Base-by-base conservation (phyloP, 2,888 invertebrate species). In the Periphyllus acericola region DNA sequence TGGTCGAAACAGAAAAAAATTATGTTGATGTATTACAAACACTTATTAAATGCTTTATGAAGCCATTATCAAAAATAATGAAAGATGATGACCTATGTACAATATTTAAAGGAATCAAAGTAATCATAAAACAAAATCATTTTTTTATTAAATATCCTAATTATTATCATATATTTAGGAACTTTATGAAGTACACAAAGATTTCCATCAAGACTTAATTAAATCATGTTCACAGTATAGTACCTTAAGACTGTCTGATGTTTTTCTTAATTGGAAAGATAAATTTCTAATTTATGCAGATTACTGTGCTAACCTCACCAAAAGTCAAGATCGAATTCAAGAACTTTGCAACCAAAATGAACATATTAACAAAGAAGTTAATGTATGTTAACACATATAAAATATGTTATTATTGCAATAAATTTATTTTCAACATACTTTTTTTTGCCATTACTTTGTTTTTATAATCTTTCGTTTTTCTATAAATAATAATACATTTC, bases 1-100 rank as follows among this genome's bases (percentile, higher is more conserved):
- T 99, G 87, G 94, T 99, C 71, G 99, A 99, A 92, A 99, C 99
- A 0, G 99, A 99, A 92, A 95, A 95, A 91, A 99, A 99, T 92
- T 99, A 99, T 91, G 95, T 98, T 81, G 97, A 98, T 91, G 99
- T 98, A 21, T 93, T 99, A 84, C 94, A 94, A 91, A 98, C 97
- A 92, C 93, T 98, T 82, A 94, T 95, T 90, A 94, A 94, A 90
- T 94, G 95, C 91, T 98, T 97, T 91, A 94, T 96, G 92, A 93
- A 94, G 90, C 96, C 96, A 4, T 92, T 99, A 90, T 93, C 94
- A 88, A 93, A 93, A 81, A 93, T 94, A 90, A 92, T 99, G 90
- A 94, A 94, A 90, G 93, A 94, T 29, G 95, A 96, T 89, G 96
- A 98, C 90, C 93, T 95, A 90, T 93, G 95, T 89, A 93, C 94